Conservation (phyloP, 2,888 invertebrate species). For the Seira musarum region DNA sequence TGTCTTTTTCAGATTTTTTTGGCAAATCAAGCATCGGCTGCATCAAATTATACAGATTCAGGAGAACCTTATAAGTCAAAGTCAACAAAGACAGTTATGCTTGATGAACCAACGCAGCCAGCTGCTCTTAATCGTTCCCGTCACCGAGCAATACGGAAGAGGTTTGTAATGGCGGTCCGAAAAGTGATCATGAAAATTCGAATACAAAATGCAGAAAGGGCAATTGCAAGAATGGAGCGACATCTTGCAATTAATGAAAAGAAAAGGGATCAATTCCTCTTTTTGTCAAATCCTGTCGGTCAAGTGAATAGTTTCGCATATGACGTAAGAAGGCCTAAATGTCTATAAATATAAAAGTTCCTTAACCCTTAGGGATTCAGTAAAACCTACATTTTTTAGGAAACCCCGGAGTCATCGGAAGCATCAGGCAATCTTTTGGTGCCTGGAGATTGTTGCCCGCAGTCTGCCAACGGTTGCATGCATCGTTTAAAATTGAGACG, state of each 20-base stretch:
- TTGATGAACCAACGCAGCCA: no score
- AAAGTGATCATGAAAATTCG: background rate
- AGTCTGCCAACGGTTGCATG: no score
- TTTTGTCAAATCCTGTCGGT: background rate
- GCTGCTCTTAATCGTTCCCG: no score
- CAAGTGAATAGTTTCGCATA: background rate
- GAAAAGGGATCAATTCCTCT: no score
- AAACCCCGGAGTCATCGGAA: background rate
- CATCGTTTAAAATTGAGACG: background rate
- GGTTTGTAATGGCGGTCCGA: background rate
- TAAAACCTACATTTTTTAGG: background rate
- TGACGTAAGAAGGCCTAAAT: background rate
- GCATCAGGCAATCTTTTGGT: background rate
- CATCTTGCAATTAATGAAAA: no score
- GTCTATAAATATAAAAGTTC: background rate
- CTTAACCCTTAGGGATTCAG: background rate
- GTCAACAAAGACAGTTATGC: no score
- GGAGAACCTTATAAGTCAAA: no score
- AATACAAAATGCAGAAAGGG: background rate
- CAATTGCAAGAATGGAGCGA: background rate
- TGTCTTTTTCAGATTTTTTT: no score
- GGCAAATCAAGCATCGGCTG: no score
- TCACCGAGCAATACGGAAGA: no score
- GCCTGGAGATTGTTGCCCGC: conserved; percentile 14
- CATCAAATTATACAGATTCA: no score